Conservation (phyloP, 1,140 invertebrate genomes). For the Plectus sambesii region DNA sequence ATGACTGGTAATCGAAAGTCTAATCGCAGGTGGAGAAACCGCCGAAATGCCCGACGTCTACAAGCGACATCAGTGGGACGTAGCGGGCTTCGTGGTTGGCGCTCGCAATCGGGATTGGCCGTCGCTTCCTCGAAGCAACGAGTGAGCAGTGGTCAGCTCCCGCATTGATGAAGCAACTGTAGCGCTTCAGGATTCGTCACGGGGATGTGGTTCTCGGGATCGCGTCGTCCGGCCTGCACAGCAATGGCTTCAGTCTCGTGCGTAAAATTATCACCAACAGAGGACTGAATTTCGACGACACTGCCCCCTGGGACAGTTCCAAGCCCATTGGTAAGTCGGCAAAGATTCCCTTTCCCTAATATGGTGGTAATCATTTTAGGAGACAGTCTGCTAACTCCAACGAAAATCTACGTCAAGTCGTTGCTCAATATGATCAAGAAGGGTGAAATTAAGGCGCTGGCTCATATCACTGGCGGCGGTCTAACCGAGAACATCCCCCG, state of each 20-base stretch:
- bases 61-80: conserved; percentile 68
- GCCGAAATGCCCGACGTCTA: conserved; percentile 95
- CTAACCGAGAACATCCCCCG: conserved; percentile 80
- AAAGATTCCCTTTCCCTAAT: background rate
- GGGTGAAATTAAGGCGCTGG: conserved; percentile 68
- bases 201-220: conserved; percentile 77
- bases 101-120: conserved; percentile 24
- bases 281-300: conserved; percentile 56
- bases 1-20: conserved; percentile 7
- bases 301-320: conserved; percentile 62
- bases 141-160: conserved; percentile 61
- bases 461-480: conserved; percentile 91
- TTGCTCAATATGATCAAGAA: conserved; percentile 61
- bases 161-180: conserved; percentile 58
- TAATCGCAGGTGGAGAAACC: conserved; percentile 72
- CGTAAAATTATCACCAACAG: conserved; percentile 64
- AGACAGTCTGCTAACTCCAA: conserved; percentile 74
- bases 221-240: conserved; percentile 77
- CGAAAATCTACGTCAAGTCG: conserved; percentile 73
- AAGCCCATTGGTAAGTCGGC: conserved; percentile 49
- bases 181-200: conserved; percentile 54
- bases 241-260: conserved; percentile 89
- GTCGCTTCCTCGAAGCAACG: conserved; percentile 18
- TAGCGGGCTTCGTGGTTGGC: conserved; percentile 88
- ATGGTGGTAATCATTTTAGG: conserved; percentile 52